Base-by-base conservation (phyloP, 2,888 invertebrate species). In the Cetonia aurata region DNA sequence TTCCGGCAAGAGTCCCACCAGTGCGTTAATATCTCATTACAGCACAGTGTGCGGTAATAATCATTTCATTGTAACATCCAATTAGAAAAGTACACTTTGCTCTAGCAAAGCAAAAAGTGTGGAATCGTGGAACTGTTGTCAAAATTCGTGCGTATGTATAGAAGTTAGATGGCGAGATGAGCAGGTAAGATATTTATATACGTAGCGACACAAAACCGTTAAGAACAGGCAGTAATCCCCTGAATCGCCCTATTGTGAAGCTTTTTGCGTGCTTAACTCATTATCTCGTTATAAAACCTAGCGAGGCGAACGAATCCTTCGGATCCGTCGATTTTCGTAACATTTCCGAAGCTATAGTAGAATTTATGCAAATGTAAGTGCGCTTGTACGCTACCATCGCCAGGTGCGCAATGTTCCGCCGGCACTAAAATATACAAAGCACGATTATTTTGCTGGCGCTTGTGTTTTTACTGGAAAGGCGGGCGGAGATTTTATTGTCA, bases 291-390 rank as follows among this genome's bases (percentile, higher is more conserved):
- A 33, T 33, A 48, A 48, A 62, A 33, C n/a, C n/a, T 31, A 31
- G 4, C 44, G 9, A 25, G 4, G 25, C 62, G 13, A n/a, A 33
- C 25, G 33, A 33, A 46, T 17, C 33, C n/a, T 15, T 19, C 13
- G 48, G 31, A 15, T 6, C 31, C 15, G 48, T 10, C 10, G 48
- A 62, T 48, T 48, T 48, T 6, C 9, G 15, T 56, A 48, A 31
- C 33, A 48, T 13, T 25, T 33, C 31, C 13, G 31, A 62, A 33
- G 33, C 33, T 3, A 48, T 15, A 31, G 33, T 15, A 48, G 0
- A 62, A 62, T 31, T 62, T 62, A 48, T 50, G 48, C 48, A 48
- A 48, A 62, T 62, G 13, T 31, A 62, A 31, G 46, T 10, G 33
- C 46, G 17, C n/a, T n/a, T n/a, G 3, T 25, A 4, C 1, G 25